Evolutionary conservation across 2,888 invertebrate species (phyloP).

Genomic region (Drosophila helvetica): DNA sequence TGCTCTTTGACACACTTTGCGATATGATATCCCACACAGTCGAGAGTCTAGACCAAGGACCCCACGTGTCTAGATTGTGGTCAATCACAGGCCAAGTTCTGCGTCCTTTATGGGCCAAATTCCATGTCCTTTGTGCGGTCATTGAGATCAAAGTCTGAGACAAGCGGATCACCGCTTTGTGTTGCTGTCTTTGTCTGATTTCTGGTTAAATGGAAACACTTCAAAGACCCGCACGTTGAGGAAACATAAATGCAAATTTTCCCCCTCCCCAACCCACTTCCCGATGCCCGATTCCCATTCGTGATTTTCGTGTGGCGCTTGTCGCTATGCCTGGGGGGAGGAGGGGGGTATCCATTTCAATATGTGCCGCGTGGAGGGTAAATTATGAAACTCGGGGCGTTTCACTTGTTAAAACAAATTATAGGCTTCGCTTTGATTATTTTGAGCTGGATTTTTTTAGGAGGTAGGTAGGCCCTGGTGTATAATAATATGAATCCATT

Average conservation of each 20-base stretch:
- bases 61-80: conserved; percentile 14
- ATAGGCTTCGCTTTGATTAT: conserved; percentile 77
- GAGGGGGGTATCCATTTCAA: conserved; percentile 51
- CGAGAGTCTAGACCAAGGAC: conserved; percentile 19
- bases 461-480: conserved; percentile 41
- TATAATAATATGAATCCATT: conserved; percentile 68
- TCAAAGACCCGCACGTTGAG: conserved; percentile 26
- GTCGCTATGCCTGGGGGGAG: conserved; percentile 3
- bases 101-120: conserved; percentile 8
- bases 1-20: conserved; percentile 22
- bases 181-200: conserved; percentile 10
- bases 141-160: neutral
- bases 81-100: conserved; percentile 13
- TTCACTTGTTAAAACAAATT: conserved; percentile 78
- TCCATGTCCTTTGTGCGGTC: neutral
- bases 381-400: conserved; percentile 73
- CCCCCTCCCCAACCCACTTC: neutral
- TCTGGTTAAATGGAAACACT: conserved; percentile 29
- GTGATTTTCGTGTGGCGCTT: conserved; percentile 48
- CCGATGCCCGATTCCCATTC: conserved; percentile 4
- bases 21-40: conserved; percentile 32
- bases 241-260: conserved; percentile 51
- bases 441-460: conserved; percentile 36
- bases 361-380: conserved; percentile 31
- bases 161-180: neutral